Percentiles rank a stretch among this genome's conserved stretches.
phyloP scores from a whole-genome alignment of 2,113 vertebrate species.

The Rana temporaria region DNA sequence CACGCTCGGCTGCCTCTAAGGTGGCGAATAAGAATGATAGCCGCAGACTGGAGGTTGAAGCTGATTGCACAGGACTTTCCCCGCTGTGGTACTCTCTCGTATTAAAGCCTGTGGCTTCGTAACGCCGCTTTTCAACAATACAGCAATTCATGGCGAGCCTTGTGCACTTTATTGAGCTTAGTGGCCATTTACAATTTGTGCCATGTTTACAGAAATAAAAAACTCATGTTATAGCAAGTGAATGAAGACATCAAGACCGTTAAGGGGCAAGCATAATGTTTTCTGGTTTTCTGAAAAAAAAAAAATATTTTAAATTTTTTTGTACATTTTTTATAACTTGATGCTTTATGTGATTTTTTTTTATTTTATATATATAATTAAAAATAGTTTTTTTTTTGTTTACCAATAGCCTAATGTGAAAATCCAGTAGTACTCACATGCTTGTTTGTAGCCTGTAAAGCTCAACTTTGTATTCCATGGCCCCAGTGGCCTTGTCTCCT shows the following conservation, averaged over 20 bases:
- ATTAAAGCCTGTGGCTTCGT: slow-evolving; percentile 19
- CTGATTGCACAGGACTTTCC: slow-evolving; percentile 17
- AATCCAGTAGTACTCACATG: too few species aligned
- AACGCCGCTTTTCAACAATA: slow-evolving; percentile 26
- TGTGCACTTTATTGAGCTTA: neutral
- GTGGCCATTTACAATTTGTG: neutral
- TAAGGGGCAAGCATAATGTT: too few species aligned
- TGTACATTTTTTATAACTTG: too few species aligned
- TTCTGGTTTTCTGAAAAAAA: too few species aligned
- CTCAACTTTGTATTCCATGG: too few species aligned
- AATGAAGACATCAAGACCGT: neutral
- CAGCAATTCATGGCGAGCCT: slow-evolving; percentile 31
- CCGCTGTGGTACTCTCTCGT: neutral
- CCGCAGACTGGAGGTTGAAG: neutral
- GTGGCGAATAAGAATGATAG: slow-evolving; percentile 41
- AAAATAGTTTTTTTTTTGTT: too few species aligned
- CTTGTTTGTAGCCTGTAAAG: too few species aligned
- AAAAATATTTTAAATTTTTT: too few species aligned
- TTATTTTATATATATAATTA: too few species aligned
- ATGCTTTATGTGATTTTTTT: too few species aligned
- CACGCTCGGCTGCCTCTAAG: slow-evolving; percentile 13
- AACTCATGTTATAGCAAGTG: slow-evolving; percentile 9
- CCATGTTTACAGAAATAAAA: neutral
- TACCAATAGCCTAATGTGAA: too few species aligned
- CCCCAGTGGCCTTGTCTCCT: too few species aligned